These are phyloP conservation scores for Vulpes vulpes DNA, from an alignment of 2,113 vertebrate species.

Conservation along the genomic window DNA sequence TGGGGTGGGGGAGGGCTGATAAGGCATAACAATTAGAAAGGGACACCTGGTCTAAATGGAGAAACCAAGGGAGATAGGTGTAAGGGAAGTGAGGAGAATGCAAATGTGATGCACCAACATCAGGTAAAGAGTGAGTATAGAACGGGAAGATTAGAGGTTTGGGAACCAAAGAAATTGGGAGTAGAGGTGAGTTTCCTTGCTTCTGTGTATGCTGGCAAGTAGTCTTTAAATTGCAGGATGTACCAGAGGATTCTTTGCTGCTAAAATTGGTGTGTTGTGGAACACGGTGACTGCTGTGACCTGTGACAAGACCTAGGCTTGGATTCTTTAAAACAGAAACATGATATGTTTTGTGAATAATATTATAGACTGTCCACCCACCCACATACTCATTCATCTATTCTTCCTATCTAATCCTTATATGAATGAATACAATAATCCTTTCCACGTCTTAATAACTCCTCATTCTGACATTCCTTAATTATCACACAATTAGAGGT, in stretches of 20 bases:
- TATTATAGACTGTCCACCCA: neutral
- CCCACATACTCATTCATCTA: neutral
- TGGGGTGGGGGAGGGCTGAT: constrained; percentile 35
- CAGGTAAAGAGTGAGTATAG: neutral
- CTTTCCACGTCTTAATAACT: constrained; percentile 5
- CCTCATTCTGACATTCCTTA: constrained; percentile 31
- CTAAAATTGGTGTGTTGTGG: constrained; percentile 51
- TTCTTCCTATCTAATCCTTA: constrained; percentile 56
- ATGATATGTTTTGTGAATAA: constrained; percentile 55
- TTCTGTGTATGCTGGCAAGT: constrained; percentile 29
- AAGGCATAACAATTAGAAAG: neutral
- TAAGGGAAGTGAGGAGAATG: neutral
- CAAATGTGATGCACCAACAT: neutral
- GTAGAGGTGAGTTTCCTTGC: neutral
- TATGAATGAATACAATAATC: constrained; percentile 55
- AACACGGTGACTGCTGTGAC: constrained; percentile 49
- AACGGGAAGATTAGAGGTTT: neutral
- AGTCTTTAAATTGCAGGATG: constrained; percentile 70
- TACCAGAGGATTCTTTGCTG: constrained; percentile 37
- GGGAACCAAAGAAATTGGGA: neutral
- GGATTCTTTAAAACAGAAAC: constrained; percentile 58
- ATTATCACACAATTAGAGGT: constrained; percentile 59
- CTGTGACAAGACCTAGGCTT: constrained; percentile 52
- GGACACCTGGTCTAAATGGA: constrained; percentile 28
- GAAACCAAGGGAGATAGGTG: neutral